Evolutionary conservation across 2,888 invertebrate genomes (phyloP).

Genomic region (Eretmocerus hayati): DNA sequence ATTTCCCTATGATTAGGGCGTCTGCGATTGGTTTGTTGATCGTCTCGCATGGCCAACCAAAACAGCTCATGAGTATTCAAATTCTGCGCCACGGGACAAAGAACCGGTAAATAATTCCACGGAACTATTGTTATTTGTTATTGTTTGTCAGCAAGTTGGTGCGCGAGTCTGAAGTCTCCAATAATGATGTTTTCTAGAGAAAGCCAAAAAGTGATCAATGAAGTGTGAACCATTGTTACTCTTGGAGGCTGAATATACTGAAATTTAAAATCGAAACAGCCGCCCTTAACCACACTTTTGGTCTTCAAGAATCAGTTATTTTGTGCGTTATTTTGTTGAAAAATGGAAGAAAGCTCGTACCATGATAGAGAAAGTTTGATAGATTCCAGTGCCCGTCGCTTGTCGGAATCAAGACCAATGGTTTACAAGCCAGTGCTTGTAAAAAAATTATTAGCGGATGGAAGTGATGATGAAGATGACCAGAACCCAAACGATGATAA

Average conservation of each 20-base stretch:
- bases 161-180: too few species aligned
- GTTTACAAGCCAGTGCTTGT: constrained; percentile 34
- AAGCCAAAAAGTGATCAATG: too few species aligned
- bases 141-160: background rate
- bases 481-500: constrained; percentile 22
- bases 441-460: constrained; percentile 34
- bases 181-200: too few species aligned
- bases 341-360: constrained; percentile 24
- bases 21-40: too few species aligned
- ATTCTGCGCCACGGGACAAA: constrained; percentile 26
- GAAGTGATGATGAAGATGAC: constrained; percentile 32
- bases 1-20: too few species aligned
- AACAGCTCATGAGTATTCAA: constrained; percentile 25
- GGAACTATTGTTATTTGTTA: background rate
- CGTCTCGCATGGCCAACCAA: constrained; percentile 30
- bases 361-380: constrained; percentile 22
- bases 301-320: too few species aligned
- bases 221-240: too few species aligned
- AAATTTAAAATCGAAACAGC: too few species aligned
- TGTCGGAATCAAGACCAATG: constrained; percentile 19
- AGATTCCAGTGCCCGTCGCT: constrained; percentile 15
- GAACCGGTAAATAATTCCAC: constrained; percentile 29
- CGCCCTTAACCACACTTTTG: too few species aligned
- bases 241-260: too few species aligned
- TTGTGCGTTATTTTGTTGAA: too few species aligned